Evolutionary conservation across 2,797 vertebrate species (phyloP).

Genomic region (Poeciliopsis turneri): DNA sequence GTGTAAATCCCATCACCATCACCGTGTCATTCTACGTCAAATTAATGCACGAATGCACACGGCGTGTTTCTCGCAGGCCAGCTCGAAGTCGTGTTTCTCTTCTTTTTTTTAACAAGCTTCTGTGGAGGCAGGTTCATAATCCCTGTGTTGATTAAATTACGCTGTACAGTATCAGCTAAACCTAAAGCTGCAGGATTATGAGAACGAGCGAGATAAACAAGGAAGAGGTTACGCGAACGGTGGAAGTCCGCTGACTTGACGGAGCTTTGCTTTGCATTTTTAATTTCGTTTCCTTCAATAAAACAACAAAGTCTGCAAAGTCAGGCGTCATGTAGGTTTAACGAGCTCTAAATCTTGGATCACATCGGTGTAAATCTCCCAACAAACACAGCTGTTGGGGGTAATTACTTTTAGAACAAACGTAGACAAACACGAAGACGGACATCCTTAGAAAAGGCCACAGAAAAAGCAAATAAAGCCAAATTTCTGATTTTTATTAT

Average conservation of each 20-base stretch:
- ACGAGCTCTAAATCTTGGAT: not conserved
- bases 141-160: conserved; percentile 1
- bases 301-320: not conserved
- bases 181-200: not conserved
- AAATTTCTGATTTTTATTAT: not conserved
- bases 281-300: not conserved
- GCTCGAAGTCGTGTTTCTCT: not conserved
- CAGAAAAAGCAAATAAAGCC: not conserved
- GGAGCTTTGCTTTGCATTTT: not conserved
- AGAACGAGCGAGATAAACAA: conserved; percentile 1
- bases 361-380: not conserved
- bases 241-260: not conserved
- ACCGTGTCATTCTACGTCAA: not conserved
- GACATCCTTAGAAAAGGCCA: not conserved
- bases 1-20: not conserved
- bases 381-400: not conserved
- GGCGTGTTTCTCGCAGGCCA: not conserved
- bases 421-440: not conserved
- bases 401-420: not conserved
- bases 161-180: not conserved
- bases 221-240: not conserved
- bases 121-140: not conserved
- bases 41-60: not conserved
- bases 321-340: not conserved
- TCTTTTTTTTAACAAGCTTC: not conserved